These are phyloP conservation scores for Aporophyla lueneburgensis DNA, from an alignment of 2,888 invertebrate species.

Conservation along the genomic window DNA sequence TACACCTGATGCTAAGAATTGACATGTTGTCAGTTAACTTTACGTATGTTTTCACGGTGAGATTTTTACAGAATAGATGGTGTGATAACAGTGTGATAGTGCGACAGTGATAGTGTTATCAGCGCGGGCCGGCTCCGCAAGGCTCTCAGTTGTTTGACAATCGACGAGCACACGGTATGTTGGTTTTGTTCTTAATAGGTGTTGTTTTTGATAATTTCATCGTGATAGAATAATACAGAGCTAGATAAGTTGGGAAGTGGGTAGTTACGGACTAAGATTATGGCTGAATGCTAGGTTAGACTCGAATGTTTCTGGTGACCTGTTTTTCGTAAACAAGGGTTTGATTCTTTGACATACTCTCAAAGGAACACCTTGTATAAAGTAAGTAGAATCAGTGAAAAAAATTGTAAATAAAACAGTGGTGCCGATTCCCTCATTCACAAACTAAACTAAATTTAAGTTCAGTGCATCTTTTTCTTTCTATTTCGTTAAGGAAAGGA, in stretches of 20 bases:
- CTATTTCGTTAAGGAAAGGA: too few relatives aligned
- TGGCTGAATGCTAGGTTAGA: not conserved
- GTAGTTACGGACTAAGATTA: not conserved
- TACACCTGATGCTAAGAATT: not conserved
- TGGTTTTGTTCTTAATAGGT: constrained; percentile 13
- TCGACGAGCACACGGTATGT: constrained; percentile 37
- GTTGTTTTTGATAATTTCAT: not conserved
- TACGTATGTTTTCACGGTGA: not conserved
- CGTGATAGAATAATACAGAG: not conserved
- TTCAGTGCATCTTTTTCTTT: too few relatives aligned
- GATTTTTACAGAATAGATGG: not conserved
- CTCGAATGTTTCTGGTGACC: not conserved
- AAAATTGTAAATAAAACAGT: not conserved
- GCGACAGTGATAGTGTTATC: constrained; percentile 40
- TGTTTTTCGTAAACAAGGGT: not conserved
- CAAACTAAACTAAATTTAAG: too few relatives aligned
- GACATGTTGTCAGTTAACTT: not conserved
- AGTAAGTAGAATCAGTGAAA: too few relatives aligned
- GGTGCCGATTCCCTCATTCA: too few relatives aligned
- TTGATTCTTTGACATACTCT: too few relatives aligned
- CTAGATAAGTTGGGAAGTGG: not conserved
- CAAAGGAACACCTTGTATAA: not conserved
- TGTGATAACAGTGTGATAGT: constrained; percentile 34
- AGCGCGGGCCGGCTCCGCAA: constrained; percentile 18
- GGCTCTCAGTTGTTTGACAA: constrained; percentile 34